phyloP scores from a whole-genome alignment of 2,888 invertebrate genomes.

The Chloroclysta siterata region DNA sequence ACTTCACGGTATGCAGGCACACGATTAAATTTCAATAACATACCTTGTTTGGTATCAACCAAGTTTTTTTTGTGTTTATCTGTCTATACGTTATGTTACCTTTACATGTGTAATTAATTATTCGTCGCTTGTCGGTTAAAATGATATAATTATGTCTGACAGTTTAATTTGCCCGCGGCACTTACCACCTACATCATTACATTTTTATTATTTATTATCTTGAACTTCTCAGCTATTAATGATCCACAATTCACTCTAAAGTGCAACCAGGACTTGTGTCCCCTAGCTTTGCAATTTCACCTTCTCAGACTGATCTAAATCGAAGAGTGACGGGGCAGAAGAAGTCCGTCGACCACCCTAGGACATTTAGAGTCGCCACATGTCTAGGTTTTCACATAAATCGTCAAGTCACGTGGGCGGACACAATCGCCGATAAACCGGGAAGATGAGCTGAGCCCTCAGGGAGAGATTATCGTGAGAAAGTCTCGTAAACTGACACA shows the following conservation, averaged over 20 bases:
- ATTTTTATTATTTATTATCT: conserved; percentile 28
- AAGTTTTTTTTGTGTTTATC: conserved; percentile 8
- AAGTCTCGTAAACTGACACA: conserved; percentile 24
- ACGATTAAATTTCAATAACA: conserved; percentile 46
- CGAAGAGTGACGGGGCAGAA: conserved; percentile 5
- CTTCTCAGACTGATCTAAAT: not conserved
- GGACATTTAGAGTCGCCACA: conserved; percentile 10
- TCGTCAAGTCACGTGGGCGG: conserved; percentile 65
- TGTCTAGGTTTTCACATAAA: conserved; percentile 55
- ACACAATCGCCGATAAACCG: conserved; percentile 64
- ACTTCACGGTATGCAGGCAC: conserved; percentile 45
- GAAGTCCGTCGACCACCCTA: not conserved
- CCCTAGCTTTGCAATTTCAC: not conserved
- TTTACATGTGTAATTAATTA: conserved; percentile 26
- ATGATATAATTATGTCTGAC: conserved; percentile 26
- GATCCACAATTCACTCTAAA: conserved; percentile 2
- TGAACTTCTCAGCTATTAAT: conserved; percentile 15
- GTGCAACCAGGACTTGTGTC: conserved; percentile 2
- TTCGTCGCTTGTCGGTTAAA: conserved; percentile 21
- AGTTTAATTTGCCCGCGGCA: conserved; percentile 23
- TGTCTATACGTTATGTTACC: conserved; percentile 2
- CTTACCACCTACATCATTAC: conserved; percentile 19
- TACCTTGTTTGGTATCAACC: conserved; percentile 8
- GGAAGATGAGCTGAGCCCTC: conserved; percentile 53
- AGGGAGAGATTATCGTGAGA: conserved; percentile 48